Percentiles rank a stretch among this genome's conserved stretches.
Conservation (phyloP, 2,888 invertebrate genomes). For the Teinopalpus imperialis region DNA sequence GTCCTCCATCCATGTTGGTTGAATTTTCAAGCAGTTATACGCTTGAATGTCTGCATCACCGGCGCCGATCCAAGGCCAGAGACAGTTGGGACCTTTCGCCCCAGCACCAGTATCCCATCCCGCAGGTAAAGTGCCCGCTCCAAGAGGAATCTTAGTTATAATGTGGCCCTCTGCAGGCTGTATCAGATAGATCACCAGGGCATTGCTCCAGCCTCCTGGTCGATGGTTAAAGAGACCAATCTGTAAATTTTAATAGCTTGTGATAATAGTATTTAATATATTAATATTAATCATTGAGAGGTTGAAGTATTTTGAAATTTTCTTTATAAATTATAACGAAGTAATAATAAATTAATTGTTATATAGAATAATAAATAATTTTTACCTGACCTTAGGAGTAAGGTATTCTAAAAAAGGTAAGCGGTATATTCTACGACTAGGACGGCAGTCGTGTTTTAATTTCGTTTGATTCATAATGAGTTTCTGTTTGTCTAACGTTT, state of each 20-base stretch:
- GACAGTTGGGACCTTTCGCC: slow-evolving; percentile 73
- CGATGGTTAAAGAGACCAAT: slow-evolving; percentile 63
- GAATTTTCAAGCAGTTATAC: slow-evolving; percentile 88
- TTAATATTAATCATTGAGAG: no score
- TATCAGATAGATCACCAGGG: slow-evolving; percentile 54
- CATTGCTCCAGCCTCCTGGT: slow-evolving; percentile 64
- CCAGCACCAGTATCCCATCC: slow-evolving; percentile 80
- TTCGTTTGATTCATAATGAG: no score
- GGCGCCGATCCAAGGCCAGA: slow-evolving; percentile 87
- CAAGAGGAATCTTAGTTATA: slow-evolving; percentile 78
- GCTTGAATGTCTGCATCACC: slow-evolving; percentile 82
- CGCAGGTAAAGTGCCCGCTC: slow-evolving; percentile 78
- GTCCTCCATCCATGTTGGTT: slow-evolving; percentile 93
- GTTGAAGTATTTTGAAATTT: no score
- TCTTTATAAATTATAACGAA: no score
- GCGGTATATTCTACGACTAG: no score
- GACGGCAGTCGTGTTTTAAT: no score
- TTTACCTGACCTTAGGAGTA: no score
- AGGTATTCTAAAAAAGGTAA: no score
- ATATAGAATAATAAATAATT: no score
- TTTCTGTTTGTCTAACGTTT: no score
- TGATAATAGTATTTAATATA: no score
- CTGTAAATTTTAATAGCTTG: slow-evolving; percentile 41
- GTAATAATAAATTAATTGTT: no score
- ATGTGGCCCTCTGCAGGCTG: slow-evolving; percentile 66